Conservation (phyloP, 2,888 invertebrate genomes). For the Conomelus anceps region DNA sequence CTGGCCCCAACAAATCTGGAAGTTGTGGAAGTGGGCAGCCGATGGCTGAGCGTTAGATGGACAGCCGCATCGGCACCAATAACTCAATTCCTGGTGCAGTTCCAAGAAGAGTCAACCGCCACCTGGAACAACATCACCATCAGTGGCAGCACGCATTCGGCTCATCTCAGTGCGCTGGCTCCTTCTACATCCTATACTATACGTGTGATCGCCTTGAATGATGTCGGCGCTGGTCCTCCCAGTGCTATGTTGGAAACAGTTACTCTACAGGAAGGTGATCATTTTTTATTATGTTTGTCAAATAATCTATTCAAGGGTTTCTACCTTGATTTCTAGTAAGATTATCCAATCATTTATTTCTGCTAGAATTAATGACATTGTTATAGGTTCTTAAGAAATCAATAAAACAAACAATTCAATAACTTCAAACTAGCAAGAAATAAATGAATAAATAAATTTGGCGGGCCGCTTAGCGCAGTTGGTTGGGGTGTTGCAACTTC, state of each 20-base stretch:
- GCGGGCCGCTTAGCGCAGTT: too few species aligned
- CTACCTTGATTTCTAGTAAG: too few species aligned
- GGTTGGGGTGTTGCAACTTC: too few species aligned
- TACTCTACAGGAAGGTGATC: constrained; percentile 73
- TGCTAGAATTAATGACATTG: too few species aligned
- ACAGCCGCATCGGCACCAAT: constrained; percentile 43
- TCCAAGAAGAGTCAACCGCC: constrained; percentile 36
- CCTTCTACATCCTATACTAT: constrained; percentile 78
- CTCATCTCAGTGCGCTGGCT: constrained; percentile 45
- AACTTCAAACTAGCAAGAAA: too few species aligned
- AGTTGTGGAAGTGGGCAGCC: constrained; percentile 41
- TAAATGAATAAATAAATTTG: too few species aligned
- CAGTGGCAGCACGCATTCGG: constrained; percentile 33
- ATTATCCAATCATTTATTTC: too few species aligned
- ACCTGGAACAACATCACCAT: constrained; percentile 41
- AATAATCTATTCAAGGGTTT: too few species aligned
- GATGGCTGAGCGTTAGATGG: constrained; percentile 43
- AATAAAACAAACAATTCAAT: too few species aligned
- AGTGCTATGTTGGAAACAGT: constrained; percentile 69
- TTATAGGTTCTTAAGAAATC: too few species aligned
- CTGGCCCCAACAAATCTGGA: constrained; percentile 42
- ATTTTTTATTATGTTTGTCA: too few species aligned
- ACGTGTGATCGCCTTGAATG: constrained; percentile 74
- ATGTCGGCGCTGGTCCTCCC: constrained; percentile 70
- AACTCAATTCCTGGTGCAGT: constrained; percentile 43